Evolutionary conservation across 2,113 vertebrate species (phyloP).

Genomic region (Meles meles): DNA sequence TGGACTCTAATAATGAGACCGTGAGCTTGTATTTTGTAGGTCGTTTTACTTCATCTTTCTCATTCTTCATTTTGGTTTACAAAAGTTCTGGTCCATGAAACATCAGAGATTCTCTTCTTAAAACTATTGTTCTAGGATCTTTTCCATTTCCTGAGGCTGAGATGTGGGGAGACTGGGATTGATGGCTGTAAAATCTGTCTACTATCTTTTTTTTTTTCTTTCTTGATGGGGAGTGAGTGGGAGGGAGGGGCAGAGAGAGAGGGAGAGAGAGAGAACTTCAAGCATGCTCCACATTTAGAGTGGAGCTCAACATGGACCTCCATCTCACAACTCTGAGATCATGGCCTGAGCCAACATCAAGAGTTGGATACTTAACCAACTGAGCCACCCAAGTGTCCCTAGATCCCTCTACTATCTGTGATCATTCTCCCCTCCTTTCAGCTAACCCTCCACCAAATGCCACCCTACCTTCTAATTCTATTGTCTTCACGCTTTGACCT

Average conservation of each 20-base stretch:
- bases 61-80: not conserved
- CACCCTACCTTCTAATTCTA: fast-evolving
- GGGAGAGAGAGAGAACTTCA: not conserved
- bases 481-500: not conserved
- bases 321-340: not conserved
- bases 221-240: not conserved
- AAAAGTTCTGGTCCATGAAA: not conserved
- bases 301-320: not conserved
- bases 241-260: not conserved
- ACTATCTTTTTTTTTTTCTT: not conserved
- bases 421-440: fast-evolving
- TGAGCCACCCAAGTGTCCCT: not conserved
- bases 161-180: not conserved
- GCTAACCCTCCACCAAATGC: not conserved
- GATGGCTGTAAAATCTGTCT: fast-evolving
- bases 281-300: not conserved
- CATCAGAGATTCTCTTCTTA: too few species aligned
- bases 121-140: fast-evolving
- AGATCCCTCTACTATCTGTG: not conserved
- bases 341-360: not conserved
- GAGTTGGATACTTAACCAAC: not conserved
- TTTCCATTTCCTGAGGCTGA: not conserved
- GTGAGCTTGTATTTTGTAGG: not conserved
- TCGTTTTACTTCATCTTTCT: not conserved
- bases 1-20: not conserved